Evolutionary conservation across 2,888 invertebrate species (phyloP).

Genomic region (Cryptophagus acutangulus): DNA sequence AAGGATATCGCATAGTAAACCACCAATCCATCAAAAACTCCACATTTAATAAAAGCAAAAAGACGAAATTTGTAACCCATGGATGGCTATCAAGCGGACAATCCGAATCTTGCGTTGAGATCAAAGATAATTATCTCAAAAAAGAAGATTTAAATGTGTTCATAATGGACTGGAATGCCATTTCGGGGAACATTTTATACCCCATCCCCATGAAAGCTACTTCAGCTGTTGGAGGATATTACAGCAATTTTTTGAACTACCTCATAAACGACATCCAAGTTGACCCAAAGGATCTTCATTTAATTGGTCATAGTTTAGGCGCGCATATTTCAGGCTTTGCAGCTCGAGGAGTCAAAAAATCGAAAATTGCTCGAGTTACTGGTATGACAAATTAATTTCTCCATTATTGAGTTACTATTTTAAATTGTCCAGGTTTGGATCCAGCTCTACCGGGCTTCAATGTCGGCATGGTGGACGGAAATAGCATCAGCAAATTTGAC

Average conservation of each 20-base stretch:
- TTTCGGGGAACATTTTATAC: conserved; percentile 35
- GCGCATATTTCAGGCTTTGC: conserved; percentile 52
- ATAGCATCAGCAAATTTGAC: too few relatives aligned
- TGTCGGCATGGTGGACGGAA: conserved; percentile 39
- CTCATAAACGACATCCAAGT: conserved; percentile 39
- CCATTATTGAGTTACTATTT: not conserved
- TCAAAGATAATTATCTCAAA: conserved; percentile 48
- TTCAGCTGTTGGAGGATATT: conserved; percentile 51
- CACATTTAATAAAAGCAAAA: conserved; percentile 42
- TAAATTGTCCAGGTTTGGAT: conserved; percentile 49
- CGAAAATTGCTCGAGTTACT: conserved; percentile 55
- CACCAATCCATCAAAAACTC: conserved; percentile 16
- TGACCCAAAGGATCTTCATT: conserved; percentile 48
- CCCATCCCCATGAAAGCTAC: conserved; percentile 41
- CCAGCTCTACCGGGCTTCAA: conserved; percentile 65
- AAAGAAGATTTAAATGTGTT: conserved; percentile 50
- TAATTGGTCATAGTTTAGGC: conserved; percentile 58
- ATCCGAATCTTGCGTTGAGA: conserved; percentile 44
- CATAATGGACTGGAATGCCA: conserved; percentile 38
- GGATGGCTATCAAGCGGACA: conserved; percentile 51
- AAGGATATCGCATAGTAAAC: conserved; percentile 18
- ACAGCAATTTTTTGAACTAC: conserved; percentile 48
- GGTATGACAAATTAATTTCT: conserved; percentile 39
- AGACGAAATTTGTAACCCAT: conserved; percentile 53
- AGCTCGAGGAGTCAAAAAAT: conserved; percentile 44